Conservation (phyloP, 2,797 vertebrate genomes). For the Artibeus lituratus region DNA sequence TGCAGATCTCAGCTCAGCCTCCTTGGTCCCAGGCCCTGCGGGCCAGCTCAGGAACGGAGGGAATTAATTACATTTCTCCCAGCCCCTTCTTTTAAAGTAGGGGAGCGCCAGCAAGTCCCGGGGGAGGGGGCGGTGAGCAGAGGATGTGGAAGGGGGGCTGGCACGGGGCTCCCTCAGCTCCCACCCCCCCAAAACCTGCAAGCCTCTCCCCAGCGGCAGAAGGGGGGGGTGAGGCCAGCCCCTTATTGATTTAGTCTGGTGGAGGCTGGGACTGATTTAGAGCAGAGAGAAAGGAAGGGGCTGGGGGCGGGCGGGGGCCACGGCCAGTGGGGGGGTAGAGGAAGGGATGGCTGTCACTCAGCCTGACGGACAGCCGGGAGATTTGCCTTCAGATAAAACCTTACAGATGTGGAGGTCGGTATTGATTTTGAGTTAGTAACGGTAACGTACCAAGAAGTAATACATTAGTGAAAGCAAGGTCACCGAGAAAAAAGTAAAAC, state of each 20-base stretch:
- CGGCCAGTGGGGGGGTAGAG: constrained; percentile 45
- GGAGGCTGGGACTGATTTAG: constrained; percentile 80
- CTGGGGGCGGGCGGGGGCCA: constrained; percentile 59
- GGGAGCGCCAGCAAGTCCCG: constrained; percentile 76
- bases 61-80: constrained; percentile 98
- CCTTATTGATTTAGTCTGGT: constrained; percentile 68
- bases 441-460: constrained; percentile 85
- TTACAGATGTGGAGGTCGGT: constrained; percentile 84
- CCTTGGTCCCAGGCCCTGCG: constrained; percentile 89
- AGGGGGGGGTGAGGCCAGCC: constrained; percentile 20
- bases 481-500: constrained; percentile 68
- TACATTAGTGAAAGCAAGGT: constrained; percentile 86
- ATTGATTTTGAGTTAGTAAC: constrained; percentile 88
- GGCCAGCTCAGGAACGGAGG: constrained; percentile 95
- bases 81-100: constrained; percentile 94
- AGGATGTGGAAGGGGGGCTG: constrained; percentile 65
- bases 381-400: constrained; percentile 85
- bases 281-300: constrained; percentile 79
- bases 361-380: constrained; percentile 77
- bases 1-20: constrained; percentile 95
- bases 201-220: constrained; percentile 59
- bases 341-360: constrained; percentile 77
- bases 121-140: constrained; percentile 59
- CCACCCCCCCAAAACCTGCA: constrained; percentile 43
- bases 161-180: constrained; percentile 11